Percentiles rank a stretch among this genome's conserved stretches.
Evolutionary conservation across 2,797 vertebrate species (phyloP).

Genomic region (Platalea minor): DNA sequence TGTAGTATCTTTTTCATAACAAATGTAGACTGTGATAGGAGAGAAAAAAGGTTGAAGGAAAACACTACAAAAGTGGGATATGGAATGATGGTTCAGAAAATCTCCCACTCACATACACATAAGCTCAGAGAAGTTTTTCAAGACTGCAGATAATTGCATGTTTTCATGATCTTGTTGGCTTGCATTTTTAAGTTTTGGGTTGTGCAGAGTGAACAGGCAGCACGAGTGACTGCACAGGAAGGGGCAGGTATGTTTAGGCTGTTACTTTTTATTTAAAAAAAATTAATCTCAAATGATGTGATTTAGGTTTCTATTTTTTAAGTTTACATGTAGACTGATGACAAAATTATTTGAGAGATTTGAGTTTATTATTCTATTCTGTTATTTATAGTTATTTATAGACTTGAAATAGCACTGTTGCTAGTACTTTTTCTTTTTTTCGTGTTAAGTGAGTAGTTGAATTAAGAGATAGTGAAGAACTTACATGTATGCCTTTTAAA

Average conservation of each 20-base stretch:
- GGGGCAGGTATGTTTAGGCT: not conserved
- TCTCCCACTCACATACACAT: not conserved
- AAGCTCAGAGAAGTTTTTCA: not conserved
- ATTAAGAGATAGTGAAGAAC: not conserved
- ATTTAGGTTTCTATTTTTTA: not conserved
- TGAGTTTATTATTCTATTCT: not conserved
- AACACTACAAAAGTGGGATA: not conserved
- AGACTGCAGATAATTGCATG: conserved; percentile 4
- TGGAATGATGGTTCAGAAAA: not conserved
- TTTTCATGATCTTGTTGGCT: not conserved
- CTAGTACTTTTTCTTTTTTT: not conserved
- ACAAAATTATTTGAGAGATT: not conserved
- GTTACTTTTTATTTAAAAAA: not conserved
- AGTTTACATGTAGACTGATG: not conserved
- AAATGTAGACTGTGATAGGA: not conserved
- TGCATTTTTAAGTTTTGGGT: not conserved
- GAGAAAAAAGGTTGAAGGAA: not conserved
- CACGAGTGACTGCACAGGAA: not conserved
- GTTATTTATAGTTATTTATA: not conserved
- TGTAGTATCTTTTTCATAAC: not conserved
- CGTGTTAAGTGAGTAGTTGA: not conserved
- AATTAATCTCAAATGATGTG: not conserved
- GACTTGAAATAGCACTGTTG: not conserved
- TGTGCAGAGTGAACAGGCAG: not conserved
- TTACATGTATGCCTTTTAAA: conserved; percentile 1